Evolutionary conservation across 35 echinoderm and acorn worm genomes (phyloP).

Genomic region (Strongylocentrotus purpuratus): DNA sequence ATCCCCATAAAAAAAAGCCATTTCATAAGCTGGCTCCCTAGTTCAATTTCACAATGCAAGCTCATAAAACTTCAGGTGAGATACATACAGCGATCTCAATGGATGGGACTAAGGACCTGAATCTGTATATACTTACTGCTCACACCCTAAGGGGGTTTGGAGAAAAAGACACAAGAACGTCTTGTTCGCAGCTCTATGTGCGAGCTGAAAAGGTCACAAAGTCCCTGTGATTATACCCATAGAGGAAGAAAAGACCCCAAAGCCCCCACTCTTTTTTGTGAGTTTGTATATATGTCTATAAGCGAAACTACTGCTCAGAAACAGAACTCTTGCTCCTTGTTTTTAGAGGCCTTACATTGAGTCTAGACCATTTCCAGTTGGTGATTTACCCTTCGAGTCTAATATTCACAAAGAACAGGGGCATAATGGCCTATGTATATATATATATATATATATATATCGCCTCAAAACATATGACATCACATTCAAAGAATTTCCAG

Average conservation of each 20-base stretch:
- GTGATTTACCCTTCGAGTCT: background rate
- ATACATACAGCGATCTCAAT: background rate
- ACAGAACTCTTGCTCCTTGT: background rate
- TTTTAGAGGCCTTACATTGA: background rate
- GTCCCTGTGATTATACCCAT: constrained; percentile 10
- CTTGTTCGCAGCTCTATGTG: background rate
- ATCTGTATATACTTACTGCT: constrained; percentile 35
- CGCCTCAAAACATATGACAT: background rate
- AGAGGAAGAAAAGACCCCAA: background rate
- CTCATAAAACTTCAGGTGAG: background rate
- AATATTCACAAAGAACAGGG: background rate
- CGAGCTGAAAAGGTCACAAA: constrained; percentile 5
- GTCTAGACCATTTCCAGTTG: constrained; percentile 43
- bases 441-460: background rate
- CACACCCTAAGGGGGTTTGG: constrained; percentile 1
- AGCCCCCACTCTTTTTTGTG: background rate
- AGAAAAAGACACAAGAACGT: background rate
- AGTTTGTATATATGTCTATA: background rate
- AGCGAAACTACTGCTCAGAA: background rate
- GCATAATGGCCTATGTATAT: background rate
- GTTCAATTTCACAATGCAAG: constrained; percentile 23
- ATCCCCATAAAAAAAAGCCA: background rate
- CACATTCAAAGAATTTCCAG: background rate
- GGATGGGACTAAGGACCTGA: background rate
- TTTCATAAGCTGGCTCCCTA: background rate